Conservation (phyloP, 2,113 vertebrate genomes). For the Cyanistes caeruleus region DNA sequence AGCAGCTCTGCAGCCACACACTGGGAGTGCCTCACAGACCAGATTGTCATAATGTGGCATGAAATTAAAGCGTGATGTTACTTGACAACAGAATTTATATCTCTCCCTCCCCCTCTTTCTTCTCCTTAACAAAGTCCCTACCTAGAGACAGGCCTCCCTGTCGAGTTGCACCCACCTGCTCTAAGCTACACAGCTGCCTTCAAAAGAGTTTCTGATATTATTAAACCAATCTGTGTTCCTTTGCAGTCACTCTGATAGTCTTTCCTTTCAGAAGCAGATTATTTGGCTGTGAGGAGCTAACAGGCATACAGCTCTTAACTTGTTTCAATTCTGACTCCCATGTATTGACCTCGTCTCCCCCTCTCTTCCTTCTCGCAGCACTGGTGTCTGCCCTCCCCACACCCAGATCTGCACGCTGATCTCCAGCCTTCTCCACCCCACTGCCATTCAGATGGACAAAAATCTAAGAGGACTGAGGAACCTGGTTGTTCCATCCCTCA, state of each 20-base stretch:
- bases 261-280: slow-evolving; percentile 29
- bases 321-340: slow-evolving; percentile 32
- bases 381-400: background rate
- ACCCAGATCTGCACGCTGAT: background rate
- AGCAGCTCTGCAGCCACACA: slow-evolving; percentile 23
- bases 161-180: slow-evolving; percentile 20
- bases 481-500: background rate
- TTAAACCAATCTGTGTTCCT: slow-evolving; percentile 38
- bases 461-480: background rate
- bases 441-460: background rate
- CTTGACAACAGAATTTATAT: slow-evolving; percentile 57
- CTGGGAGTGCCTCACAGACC: slow-evolving; percentile 48
- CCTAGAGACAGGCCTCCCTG: background rate
- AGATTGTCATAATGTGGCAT: slow-evolving; percentile 70
- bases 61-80: slow-evolving; percentile 71
- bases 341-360: background rate
- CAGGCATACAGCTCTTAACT: slow-evolving; percentile 52
- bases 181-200: slow-evolving; percentile 31
- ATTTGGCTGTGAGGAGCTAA: slow-evolving; percentile 52
- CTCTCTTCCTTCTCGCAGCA: background rate
- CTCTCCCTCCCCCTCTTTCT: background rate
- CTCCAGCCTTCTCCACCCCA: background rate
- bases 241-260: background rate
- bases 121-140: slow-evolving; percentile 2
- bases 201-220: slow-evolving; percentile 29